Percentiles rank a stretch among this genome's conserved stretches.
phyloP scores from a whole-genome alignment of 2,888 invertebrate species.

The Caenorhabditis uteleia region DNA sequence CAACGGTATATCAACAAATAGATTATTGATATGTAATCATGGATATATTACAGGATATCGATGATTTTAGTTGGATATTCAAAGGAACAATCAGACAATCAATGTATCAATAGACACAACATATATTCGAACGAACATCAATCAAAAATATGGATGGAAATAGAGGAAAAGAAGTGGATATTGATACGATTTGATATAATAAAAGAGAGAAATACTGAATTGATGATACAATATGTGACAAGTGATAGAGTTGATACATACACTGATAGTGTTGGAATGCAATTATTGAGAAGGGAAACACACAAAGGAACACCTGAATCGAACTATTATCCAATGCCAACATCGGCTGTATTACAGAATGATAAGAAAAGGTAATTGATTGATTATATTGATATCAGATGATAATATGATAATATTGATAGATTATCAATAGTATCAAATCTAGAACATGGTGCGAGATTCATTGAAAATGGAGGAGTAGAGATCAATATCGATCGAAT shows the following conservation, averaged over 20 bases:
- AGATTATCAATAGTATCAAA: constrained; percentile 28
- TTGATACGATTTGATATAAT: constrained; percentile 44
- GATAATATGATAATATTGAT: background rate
- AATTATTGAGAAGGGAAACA: constrained; percentile 41
- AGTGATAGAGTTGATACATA: constrained; percentile 10
- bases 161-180: too few species aligned
- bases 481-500: constrained; percentile 48
- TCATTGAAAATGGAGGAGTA: constrained; percentile 19
- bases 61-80: too few species aligned
- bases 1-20: too few species aligned
- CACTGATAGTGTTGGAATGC: constrained; percentile 52
- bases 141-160: too few species aligned
- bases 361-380: constrained; percentile 16
- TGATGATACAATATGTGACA: constrained; percentile 35
- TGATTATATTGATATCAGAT: background rate
- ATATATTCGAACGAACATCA: too few species aligned
- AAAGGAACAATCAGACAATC: too few species aligned
- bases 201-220: constrained; percentile 40
- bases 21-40: too few species aligned
- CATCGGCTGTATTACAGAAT: constrained; percentile 44
- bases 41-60: too few species aligned
- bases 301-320: constrained; percentile 17
- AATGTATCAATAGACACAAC: too few species aligned
- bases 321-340: constrained; percentile 61
- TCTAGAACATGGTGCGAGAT: constrained; percentile 30